Percentiles rank a stretch among this genome's conserved stretches.
These are phyloP conservation scores for Calycopis cecrops DNA, from an alignment of 1,140 invertebrate genomes.

Conservation along the genomic window DNA sequence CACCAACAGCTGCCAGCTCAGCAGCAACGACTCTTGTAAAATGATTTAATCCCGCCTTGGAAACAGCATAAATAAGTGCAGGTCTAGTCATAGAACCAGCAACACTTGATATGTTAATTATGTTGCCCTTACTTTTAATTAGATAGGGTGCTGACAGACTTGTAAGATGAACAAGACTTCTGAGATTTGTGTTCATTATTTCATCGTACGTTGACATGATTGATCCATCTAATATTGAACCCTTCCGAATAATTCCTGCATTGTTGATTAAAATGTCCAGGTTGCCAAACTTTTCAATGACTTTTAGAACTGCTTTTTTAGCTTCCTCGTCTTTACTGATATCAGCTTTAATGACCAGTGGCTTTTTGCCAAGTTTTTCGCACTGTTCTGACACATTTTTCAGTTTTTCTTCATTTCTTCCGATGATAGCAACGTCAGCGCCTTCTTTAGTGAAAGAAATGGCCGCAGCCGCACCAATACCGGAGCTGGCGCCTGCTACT, in stretches of 20 bases:
- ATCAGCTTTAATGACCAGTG: conserved; percentile 18
- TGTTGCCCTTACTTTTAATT: conserved; percentile 26
- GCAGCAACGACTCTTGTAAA: conserved; percentile 18
- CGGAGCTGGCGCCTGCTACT: too few relatives aligned
- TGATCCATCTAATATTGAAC: background rate
- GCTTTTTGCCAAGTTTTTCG: conserved; percentile 17
- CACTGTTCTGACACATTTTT: conserved; percentile 18
- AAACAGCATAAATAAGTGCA: conserved; percentile 9
- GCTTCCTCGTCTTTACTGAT: too few relatives aligned
- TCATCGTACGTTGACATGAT: conserved; percentile 15
- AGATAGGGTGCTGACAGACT: conserved; percentile 18
- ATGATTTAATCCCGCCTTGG: conserved; percentile 22
- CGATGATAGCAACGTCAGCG: conserved; percentile 21
- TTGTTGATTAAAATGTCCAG: conserved; percentile 26
- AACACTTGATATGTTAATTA: conserved; percentile 27
- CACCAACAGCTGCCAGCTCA: conserved; percentile 19
- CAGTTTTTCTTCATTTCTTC: conserved; percentile 25
- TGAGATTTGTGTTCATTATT: conserved; percentile 20
- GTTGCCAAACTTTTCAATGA: conserved; percentile 18
- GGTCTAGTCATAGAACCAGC: conserved; percentile 8
- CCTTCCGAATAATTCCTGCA: conserved; percentile 15
- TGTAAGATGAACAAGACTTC: conserved; percentile 19
- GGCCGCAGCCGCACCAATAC: conserved; percentile 21
- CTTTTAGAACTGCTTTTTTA: too few relatives aligned
- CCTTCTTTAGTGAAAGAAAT: conserved; percentile 20